phyloP scores from a whole-genome alignment of 2,797 vertebrate genomes.

The Protonibea diacanthus region DNA sequence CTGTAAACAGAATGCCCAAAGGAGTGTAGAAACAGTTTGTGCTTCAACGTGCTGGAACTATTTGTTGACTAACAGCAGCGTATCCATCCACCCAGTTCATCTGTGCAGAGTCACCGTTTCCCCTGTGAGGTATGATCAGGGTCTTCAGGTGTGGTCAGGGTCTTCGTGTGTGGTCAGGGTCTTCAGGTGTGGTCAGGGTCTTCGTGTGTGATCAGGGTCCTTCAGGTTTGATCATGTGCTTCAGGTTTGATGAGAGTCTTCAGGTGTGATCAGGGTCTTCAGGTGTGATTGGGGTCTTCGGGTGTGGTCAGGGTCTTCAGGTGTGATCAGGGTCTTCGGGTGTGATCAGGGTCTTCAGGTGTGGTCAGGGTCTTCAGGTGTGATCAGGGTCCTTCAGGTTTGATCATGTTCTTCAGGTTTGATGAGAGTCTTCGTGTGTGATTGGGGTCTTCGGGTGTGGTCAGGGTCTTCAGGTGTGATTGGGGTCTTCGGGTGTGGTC shows the following conservation, averaged over 20 bases:
- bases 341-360: too few species aligned
- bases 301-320: neutral
- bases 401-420: neutral
- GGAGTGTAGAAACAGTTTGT: too few species aligned
- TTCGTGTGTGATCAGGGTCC: neutral
- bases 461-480: neutral
- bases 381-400: neutral
- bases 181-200: too few species aligned
- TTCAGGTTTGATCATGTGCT: neutral
- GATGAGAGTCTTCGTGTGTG: neutral
- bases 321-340: neutral
- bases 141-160: neutral
- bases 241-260: accelerated
- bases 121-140: too few species aligned
- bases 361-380: neutral
- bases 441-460: neutral
- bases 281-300: accelerated
- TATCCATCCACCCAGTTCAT: too few species aligned
- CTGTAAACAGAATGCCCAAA: too few species aligned
- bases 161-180: neutral
- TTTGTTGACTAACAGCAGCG: too few species aligned
- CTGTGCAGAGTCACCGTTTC: too few species aligned
- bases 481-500: neutral
- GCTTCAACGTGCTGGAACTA: too few species aligned
- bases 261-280: neutral